Evolutionary conservation across 2,888 invertebrate species (phyloP).

Genomic region (Sinohyriopsis cumingii): DNA sequence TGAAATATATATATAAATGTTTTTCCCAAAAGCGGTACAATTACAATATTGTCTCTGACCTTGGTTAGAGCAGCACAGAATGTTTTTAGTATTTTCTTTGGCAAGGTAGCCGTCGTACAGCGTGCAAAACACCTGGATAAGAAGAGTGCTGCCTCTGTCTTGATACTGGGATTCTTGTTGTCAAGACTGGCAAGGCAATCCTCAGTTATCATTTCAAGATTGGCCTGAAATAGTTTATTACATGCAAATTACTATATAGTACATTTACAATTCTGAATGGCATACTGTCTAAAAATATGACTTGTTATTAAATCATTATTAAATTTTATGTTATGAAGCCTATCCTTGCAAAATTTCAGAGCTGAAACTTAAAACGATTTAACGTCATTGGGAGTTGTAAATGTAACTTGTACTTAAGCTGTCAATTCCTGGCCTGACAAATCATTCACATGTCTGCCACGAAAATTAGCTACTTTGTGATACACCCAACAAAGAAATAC

Average conservation of each 20-base stretch:
- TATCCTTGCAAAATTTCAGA: too few species aligned
- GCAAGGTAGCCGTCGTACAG: constrained; percentile 84
- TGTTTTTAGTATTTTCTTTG: constrained; percentile 91
- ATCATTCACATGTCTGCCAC: too few species aligned
- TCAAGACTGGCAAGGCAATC: constrained; percentile 88
- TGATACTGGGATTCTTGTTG: constrained; percentile 73
- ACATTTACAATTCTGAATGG: background rate
- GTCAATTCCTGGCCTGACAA: too few species aligned
- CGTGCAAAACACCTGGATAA: constrained; percentile 86
- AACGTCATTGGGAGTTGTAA: too few species aligned
- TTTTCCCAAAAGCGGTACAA: too few species aligned
- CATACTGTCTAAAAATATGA: background rate
- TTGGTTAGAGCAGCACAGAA: constrained; percentile 86
- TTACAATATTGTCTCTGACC: constrained; percentile 47
- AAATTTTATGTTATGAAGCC: too few species aligned
- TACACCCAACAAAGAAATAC: too few species aligned
- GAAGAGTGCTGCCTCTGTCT: constrained; percentile 79
- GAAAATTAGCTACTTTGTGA: too few species aligned
- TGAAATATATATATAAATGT: too few species aligned
- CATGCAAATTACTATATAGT: background rate
- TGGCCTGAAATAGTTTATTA: constrained; percentile 77
- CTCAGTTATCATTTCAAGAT: constrained; percentile 77
- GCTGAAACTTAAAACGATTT: too few species aligned
- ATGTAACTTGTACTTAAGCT: too few species aligned
- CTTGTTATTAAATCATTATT: background rate